Conservation (phyloP, 2,888 invertebrate species). For the Eustalomyia histrio region DNA sequence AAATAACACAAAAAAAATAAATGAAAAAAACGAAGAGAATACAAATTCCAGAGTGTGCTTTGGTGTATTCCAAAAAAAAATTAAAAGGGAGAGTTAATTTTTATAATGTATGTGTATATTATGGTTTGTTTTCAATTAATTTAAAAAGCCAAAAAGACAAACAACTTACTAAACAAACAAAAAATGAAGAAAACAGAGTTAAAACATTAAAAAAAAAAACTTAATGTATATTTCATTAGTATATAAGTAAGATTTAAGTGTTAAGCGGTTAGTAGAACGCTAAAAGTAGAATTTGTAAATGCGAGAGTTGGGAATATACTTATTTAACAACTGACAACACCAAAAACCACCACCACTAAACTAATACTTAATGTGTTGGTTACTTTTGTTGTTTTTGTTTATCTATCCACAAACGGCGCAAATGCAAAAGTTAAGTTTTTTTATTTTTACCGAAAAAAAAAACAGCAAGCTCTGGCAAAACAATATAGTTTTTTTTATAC, state of each 20-base stretch:
- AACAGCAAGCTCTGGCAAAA: slow-evolving; percentile 17
- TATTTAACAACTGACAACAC: neutral
- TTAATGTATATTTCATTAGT: slow-evolving; percentile 8
- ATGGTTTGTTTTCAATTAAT: slow-evolving; percentile 6
- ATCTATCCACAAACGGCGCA: slow-evolving; percentile 45
- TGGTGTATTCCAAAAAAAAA: neutral
- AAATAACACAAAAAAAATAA: slow-evolving; percentile 31
- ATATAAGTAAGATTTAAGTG: slow-evolving; percentile 39
- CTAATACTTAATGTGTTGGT: neutral
- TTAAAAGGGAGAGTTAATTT: slow-evolving; percentile 37
- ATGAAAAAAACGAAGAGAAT: slow-evolving; percentile 36
- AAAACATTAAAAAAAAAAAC: neutral
- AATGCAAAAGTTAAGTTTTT: slow-evolving; percentile 47
- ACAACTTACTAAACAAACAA: slow-evolving; percentile 2
- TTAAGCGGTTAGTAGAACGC: slow-evolving; percentile 17
- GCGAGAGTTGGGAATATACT: neutral
- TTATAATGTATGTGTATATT: slow-evolving; percentile 7
- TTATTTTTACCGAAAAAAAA: slow-evolving; percentile 28
- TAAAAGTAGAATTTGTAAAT: neutral
- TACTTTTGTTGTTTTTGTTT: slow-evolving; percentile 31
- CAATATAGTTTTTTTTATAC: slow-evolving; percentile 22
- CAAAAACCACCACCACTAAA: neutral
- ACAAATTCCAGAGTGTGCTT: slow-evolving; percentile 31
- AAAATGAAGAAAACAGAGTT: neutral
- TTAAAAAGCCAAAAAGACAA: slow-evolving; percentile 12